Conservation (phyloP, 2,888 invertebrate species). For the Lepidochitona cinerea region DNA sequence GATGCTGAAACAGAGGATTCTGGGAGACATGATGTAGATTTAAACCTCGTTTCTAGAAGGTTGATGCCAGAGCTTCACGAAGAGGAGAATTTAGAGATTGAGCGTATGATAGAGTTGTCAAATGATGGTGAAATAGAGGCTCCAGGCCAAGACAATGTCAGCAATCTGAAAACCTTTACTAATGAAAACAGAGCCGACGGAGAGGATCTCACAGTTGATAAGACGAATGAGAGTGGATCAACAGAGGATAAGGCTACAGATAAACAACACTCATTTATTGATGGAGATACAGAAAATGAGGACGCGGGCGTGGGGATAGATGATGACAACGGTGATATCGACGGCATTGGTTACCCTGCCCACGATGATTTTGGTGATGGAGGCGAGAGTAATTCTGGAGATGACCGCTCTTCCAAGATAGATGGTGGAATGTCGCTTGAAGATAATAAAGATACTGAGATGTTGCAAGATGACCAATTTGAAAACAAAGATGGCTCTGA, state of each 20-base stretch:
- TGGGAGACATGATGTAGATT: no score
- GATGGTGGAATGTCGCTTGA: no score
- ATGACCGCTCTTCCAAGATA: neutral
- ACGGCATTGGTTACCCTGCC: neutral
- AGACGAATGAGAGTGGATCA: neutral
- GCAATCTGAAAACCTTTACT: neutral
- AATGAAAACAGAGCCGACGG: neutral
- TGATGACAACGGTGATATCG: neutral
- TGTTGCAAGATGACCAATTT: no score
- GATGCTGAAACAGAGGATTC: no score
- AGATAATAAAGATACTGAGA: no score
- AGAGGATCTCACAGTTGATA: neutral
- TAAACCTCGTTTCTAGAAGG: no score
- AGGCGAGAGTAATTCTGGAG: neutral
- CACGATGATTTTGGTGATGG: neutral
- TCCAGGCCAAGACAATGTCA: neutral
- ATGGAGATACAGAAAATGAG: neutral
- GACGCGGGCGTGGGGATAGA: neutral
- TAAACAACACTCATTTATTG: neutral
- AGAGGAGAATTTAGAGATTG: no score
- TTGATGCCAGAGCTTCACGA: no score
- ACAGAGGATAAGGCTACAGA: neutral
- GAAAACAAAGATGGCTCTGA: no score
- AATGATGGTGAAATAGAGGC: neutral
- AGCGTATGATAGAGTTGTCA: no score